Evolutionary conservation across 2,888 invertebrate genomes (phyloP).

Genomic region (Callinectes sapidus): DNA sequence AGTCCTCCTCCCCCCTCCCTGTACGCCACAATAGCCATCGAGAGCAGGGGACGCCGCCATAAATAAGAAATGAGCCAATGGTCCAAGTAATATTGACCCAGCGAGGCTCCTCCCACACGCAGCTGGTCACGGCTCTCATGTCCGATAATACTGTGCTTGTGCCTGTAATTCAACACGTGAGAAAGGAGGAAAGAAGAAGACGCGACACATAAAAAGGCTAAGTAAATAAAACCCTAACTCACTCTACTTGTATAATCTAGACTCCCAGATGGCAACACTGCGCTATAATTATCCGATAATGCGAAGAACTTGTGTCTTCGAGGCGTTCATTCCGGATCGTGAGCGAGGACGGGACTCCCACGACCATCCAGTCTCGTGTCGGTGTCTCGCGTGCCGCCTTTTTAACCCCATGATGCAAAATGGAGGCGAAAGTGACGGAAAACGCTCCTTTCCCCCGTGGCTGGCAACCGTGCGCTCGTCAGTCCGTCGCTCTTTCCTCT

Average conservation of each 20-base stretch:
- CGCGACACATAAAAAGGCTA: not conserved
- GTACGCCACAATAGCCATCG: not conserved
- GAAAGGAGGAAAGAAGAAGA: not conserved
- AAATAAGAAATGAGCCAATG: slow-evolving; percentile 34
- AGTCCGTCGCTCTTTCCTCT: slow-evolving; percentile 58
- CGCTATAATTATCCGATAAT: slow-evolving; percentile 46
- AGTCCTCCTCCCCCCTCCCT: not conserved
- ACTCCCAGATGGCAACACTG: slow-evolving; percentile 24
- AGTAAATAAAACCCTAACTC: not conserved
- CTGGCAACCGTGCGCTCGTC: slow-evolving; percentile 48
- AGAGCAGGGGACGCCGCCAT: slow-evolving; percentile 25
- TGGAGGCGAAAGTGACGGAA: slow-evolving; percentile 21
- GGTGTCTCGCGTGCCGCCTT: not conserved
- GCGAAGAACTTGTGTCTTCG: not conserved
- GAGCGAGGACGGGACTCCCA: not conserved
- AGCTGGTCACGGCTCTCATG: slow-evolving; percentile 11
- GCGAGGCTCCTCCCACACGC: slow-evolving; percentile 10
- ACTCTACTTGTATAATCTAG: not conserved
- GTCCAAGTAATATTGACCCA: slow-evolving; percentile 34
- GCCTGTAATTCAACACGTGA: not conserved
- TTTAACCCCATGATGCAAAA: slow-evolving; percentile 35
- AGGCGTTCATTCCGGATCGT: slow-evolving; percentile 4
- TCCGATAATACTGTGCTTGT: not conserved
- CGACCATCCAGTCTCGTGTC: not conserved
- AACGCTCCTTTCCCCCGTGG: slow-evolving; percentile 28